Conservation (phyloP, 64 coral and sea anemone genomes). For the Porites australiensis region DNA sequence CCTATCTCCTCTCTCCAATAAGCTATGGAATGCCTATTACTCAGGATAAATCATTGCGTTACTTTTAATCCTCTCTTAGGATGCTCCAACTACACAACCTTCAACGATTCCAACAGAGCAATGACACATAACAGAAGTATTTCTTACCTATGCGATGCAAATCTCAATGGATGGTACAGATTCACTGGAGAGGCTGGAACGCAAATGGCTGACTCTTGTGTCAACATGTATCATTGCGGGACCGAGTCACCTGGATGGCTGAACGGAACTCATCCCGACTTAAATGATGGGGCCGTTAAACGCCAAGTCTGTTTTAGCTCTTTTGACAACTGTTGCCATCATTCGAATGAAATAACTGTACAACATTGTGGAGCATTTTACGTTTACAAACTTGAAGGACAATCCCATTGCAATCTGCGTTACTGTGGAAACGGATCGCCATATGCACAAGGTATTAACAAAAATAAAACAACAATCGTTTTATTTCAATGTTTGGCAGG, state of each 20-base stretch:
- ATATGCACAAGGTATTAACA: background rate
- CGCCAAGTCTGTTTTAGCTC: background rate
- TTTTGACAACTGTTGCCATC: background rate
- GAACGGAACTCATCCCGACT: background rate
- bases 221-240: background rate
- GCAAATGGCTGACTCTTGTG: background rate
- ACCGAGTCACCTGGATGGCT: background rate
- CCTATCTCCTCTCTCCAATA: no score
- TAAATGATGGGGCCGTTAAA: background rate
- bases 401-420: background rate
- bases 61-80: background rate
- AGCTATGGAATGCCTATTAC: no score
- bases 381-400: background rate
- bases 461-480: no score
- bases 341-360: background rate
- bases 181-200: background rate
- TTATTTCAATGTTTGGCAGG: no score
- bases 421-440: background rate
- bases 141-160: slow-evolving; percentile 32
- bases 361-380: background rate
- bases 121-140: background rate
- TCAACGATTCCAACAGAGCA: slow-evolving; percentile 25
- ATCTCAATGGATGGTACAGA: background rate
- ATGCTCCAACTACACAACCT: slow-evolving; percentile 17
- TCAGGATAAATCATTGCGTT: no score